phyloP scores from a whole-genome alignment of 2,113 vertebrate genomes.

The zebrafish (Danio rerio) region GRCz12tu NC_133177.1:20647501-20648000 shows the following conservation, averaged over 20 bases:
- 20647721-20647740: conserved; percentile 71
- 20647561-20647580: conserved; percentile 65
- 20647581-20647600: conserved; percentile 64
- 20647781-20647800: conserved; percentile 7
- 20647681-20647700: conserved; percentile 62
- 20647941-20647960: too few species aligned
- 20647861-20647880: neutral
- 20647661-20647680: conserved; percentile 68
- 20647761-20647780: conserved; percentile 54
- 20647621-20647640: conserved; percentile 71
- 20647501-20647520: conserved; percentile 65
- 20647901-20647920: neutral
- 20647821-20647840: conserved; percentile 11
- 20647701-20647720: conserved; percentile 62
- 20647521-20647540: conserved; percentile 60
- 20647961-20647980: too few species aligned
- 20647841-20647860: conserved; percentile 14
- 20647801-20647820: neutral
- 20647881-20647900: conserved; percentile 58
- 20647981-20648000: too few species aligned
- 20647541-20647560: conserved; percentile 68
- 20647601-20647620: conserved; percentile 75
- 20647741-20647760: conserved; percentile 46
- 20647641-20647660: conserved; percentile 60
- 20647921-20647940: too few species aligned